Evolutionary conservation across 2,888 invertebrate species (phyloP), one percentile per base, ranked within the genome.

Genomic region (Orthonevra nobilis): DNA sequence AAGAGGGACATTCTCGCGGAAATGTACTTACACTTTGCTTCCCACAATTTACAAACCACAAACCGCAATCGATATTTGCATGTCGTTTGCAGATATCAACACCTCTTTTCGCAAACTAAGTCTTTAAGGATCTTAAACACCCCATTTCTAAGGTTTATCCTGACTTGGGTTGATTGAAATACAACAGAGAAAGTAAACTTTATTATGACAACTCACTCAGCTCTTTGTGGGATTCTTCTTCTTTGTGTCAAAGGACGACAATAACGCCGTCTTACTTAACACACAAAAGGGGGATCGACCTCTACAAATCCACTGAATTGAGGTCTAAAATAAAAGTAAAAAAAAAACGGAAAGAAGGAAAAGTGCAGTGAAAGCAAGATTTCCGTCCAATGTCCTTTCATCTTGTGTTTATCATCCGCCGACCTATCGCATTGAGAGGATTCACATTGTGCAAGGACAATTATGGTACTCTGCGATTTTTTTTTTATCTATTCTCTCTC

Each of bases 381-480:
- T 48, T 61, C 19, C 38, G 38, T 60, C 46, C 20, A 40, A 60
- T 54, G 60, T 54, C 54, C 60, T 72, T 58, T 63, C 58, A 46
- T 64, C 48, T 38, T 32, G 46, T 70, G 63, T 64, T 64, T 70
- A 50, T 64, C 50, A 77, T 70, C 30, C 63, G 64, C 26, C 72
- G 38, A 60, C 60, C 64, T 46, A 72, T 60, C 60, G 3, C 5
- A 46, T 54, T 60, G 58, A 77, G 34, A 28, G 56, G 60, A 77
- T 70, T 70, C 64, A 32, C 69, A 70, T 77, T 77, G 77, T 77
- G 64, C 66, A 52, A 52, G 64, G 77, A 72, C 70, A 77, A 70
- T 70, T 70, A 64, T 64, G 44, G 26, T 52, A 36, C 66, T 34
- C 66, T 60, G 38, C 26, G 61, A 38, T 60, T 12, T 66, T 61